Evolutionary conservation across 2,797 vertebrate species (phyloP).

Genomic region (Synaphobranchus kaupii): DNA sequence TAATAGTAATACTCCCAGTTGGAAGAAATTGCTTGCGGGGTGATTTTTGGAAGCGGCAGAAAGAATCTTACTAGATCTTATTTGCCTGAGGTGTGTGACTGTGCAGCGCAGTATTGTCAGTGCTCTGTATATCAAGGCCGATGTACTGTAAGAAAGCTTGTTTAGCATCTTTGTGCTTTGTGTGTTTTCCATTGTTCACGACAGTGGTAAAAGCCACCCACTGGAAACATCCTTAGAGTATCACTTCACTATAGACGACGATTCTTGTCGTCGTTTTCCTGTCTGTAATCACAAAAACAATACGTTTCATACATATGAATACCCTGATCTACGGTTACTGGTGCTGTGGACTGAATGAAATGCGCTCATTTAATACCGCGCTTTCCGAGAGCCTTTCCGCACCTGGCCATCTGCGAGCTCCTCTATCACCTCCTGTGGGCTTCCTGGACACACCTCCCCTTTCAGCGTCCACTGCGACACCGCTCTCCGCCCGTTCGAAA

Average conservation of each 20-base stretch:
- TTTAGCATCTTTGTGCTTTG: neutral
- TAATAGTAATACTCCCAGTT: neutral
- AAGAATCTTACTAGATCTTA: neutral
- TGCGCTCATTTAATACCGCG: neutral
- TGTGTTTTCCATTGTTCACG: neutral
- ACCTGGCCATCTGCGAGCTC: neutral
- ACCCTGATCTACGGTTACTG: neutral
- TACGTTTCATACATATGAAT: slow-evolving; percentile 11
- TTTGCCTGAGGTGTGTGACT: neutral
- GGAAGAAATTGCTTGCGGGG: neutral
- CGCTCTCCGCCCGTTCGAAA: slow-evolving; percentile 67
- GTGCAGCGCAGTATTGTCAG: neutral
- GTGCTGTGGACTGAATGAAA: slow-evolving; percentile 7
- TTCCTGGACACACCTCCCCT: slow-evolving; percentile 52
- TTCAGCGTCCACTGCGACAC: slow-evolving; percentile 61
- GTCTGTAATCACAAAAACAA: neutral
- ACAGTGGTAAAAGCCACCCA: neutral
- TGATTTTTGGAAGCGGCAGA: neutral
- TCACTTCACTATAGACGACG: neutral
- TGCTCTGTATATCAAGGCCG: neutral
- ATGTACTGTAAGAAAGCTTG: neutral
- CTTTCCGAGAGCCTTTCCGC: neutral
- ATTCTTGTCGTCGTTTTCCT: slow-evolving; percentile 18
- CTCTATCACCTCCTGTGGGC: slow-evolving; percentile 38
- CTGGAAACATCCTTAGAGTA: neutral